Base-by-base conservation (phyloP, 1,140 invertebrate genomes). In the Rhynchophorus ferrugineus region DNA sequence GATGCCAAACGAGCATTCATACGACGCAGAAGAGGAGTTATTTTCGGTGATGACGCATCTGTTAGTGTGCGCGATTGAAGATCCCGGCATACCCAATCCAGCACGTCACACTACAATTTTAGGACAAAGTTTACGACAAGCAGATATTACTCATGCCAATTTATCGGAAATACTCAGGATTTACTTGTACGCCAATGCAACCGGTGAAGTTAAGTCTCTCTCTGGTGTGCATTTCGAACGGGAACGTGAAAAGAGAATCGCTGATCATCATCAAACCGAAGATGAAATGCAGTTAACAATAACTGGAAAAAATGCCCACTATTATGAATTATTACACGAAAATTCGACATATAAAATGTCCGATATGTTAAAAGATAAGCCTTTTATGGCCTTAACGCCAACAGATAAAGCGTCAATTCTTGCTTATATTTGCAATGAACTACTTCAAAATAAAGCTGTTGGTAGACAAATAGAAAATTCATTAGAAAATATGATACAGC, bases 141-240 rank as follows among this genome's bases (percentile, higher is more conserved):
- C 91, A 2, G 91, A 95, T 60, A 89, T 96, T 17, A 95, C 88
- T 1, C 87, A 91, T 50, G 81, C 82, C 9, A 94, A 92, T 65
- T 77, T 98, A n/a, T 90, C 88, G 24, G 93, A 98, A 70, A 84
- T 96, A 22, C 69, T 97, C 5, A 73, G 92, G 42, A 88, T 97
- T 64, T 95, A 94, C 67, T 68, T 91, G 42, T 88, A 89, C 63
- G 87, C 89, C 1, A 86, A 86, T 64, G 87, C 87, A 1, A 89
- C 87, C 0, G 86, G 85, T 0, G 87, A 91, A 66, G 81, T 95
- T 6, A 89, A 87, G 56, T 82, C 87, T 21, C 69, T 88, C 11
- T 86, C 84, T 14, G 85, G 84, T 14, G 75, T 88, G 6, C 82
- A 84, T 19, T 79, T 86, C 44, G 87, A 89, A 61, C 71, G 85